These are phyloP conservation scores for Poicephalus meyeri DNA, from an alignment of 2,113 vertebrate species.

Conservation along the genomic window DNA sequence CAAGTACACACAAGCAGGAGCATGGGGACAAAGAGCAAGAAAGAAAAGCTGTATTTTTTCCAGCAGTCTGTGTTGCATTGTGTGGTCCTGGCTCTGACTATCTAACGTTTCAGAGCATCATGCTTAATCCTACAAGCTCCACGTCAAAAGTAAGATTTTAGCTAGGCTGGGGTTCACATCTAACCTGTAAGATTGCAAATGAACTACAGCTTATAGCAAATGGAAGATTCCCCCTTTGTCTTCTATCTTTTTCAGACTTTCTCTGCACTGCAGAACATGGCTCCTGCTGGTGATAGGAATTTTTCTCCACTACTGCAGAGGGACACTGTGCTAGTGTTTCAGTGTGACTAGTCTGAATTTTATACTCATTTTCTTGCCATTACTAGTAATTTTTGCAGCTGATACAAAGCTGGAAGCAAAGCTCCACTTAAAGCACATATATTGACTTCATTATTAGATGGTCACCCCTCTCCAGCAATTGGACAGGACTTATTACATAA, in stretches of 20 bases:
- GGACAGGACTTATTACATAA: background rate
- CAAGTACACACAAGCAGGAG: background rate
- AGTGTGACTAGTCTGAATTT: background rate
- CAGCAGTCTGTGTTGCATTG: background rate
- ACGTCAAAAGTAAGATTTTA: background rate
- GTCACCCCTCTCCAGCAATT: background rate
- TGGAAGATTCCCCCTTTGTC: background rate
- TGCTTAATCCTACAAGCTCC: background rate
- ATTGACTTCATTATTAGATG: background rate
- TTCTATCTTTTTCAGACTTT: background rate
- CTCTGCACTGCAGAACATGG: background rate
- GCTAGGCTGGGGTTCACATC: background rate
- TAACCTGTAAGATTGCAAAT: background rate
- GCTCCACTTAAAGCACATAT: rapidly evolving
- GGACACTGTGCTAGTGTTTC: background rate
- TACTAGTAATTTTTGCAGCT: background rate
- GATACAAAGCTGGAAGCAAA: background rate
- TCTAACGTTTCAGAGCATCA: background rate
- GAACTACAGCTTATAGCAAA: rapidly evolving
- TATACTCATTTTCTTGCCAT: background rate
- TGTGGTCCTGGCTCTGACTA: background rate
- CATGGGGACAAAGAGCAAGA: background rate
- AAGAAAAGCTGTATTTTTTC: background rate
- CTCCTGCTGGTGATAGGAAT: background rate
- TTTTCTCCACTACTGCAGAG: background rate